A percentile compares a stretch with the other conserved stretches of the same genome.
Evolutionary conservation across 2,888 invertebrate genomes (phyloP).

Genomic region (Acanthosepion esculentum): DNA sequence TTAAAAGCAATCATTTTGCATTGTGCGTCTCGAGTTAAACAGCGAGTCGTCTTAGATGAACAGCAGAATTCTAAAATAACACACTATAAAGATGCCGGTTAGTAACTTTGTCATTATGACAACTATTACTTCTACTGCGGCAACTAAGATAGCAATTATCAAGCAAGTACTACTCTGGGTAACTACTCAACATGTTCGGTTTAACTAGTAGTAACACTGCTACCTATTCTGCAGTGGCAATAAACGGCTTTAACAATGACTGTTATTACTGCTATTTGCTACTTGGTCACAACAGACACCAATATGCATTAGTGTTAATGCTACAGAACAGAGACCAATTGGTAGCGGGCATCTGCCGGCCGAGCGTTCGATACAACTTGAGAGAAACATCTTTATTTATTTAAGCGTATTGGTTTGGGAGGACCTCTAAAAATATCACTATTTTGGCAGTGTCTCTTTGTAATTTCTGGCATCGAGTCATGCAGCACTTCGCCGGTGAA

Average conservation of each 20-base stretch:
- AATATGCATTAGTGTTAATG: background rate
- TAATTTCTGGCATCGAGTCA: background rate
- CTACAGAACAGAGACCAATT: background rate
- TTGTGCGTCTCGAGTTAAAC: no score
- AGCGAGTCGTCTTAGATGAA: no score
- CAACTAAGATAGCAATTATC: no score
- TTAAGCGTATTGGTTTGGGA: background rate
- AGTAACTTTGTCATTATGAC: no score
- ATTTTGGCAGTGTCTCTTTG: background rate
- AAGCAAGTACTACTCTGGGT: no score
- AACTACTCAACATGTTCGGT: no score
- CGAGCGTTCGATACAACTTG: slow-evolving; percentile 1
- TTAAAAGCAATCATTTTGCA: no score
- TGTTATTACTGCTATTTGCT: background rate
- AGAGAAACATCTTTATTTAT: slow-evolving; percentile 8
- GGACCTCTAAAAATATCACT: background rate
- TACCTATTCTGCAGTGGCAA: background rate
- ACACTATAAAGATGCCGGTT: no score
- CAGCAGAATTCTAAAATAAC: no score
- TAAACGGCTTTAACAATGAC: background rate
- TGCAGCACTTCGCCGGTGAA: background rate
- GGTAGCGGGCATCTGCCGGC: background rate
- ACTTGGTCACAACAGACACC: background rate
- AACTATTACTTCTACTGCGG: no score
- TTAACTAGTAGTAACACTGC: no score